Conservation (phyloP, 2,888 invertebrate genomes). For the Andrena hattorfiana region DNA sequence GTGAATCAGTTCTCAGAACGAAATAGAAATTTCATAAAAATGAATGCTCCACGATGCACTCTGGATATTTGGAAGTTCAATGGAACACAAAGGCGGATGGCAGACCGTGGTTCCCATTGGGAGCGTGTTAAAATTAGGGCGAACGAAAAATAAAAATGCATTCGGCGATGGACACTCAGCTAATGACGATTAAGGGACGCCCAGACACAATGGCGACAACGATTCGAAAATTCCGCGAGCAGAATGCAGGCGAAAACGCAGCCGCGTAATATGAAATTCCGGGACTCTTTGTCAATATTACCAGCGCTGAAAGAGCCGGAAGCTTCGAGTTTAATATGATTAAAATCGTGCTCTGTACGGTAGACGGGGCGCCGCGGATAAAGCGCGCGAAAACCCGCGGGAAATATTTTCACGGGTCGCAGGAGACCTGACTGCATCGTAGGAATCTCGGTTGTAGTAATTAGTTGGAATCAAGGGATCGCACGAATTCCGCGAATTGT, state of each 20-base stretch:
- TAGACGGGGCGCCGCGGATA: conserved; percentile 17
- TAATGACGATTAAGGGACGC: conserved; percentile 22
- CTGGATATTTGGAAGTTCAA: too few species aligned
- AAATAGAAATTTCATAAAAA: too few species aligned
- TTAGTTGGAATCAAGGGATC: conserved; percentile 51
- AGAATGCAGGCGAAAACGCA: conserved; percentile 34
- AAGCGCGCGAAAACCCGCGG: conserved; percentile 32
- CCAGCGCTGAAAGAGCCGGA: conserved; percentile 49
- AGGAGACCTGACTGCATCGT: background rate
- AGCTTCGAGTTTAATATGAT: conserved; percentile 54
- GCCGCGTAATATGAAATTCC: conserved; percentile 59
- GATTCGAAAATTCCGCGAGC: conserved; percentile 7
- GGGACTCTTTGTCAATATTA: conserved; percentile 62
- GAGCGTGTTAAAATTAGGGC: background rate
- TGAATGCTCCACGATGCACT: too few species aligned
- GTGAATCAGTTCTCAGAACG: too few species aligned
- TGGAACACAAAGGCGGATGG: too few species aligned
- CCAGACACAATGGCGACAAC: conserved; percentile 5
- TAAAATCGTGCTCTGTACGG: conserved; percentile 36
- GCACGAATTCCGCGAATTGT: conserved; percentile 35
- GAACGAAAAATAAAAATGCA: background rate
- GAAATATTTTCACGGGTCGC: conserved; percentile 48
- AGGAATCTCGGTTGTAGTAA: conserved; percentile 40
- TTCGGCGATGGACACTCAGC: background rate
- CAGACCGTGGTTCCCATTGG: background rate